Evolutionary conservation across 2,113 vertebrate genomes (phyloP).

Genomic region (Caracal caracal): DNA sequence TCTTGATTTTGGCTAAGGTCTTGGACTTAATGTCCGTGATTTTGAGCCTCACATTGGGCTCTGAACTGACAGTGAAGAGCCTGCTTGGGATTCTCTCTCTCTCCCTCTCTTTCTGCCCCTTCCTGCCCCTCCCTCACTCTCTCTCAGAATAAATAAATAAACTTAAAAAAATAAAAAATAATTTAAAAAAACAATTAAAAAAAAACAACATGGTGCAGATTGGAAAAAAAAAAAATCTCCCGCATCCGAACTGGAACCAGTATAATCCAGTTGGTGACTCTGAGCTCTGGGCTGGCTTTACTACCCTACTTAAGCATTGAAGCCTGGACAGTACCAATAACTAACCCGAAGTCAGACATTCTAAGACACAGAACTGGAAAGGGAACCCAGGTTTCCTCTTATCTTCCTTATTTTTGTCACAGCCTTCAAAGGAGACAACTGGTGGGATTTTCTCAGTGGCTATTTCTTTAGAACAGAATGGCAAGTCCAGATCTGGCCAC

Average conservation of each 20-base stretch:
- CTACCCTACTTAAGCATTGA: fast-evolving
- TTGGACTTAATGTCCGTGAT: too few relatives aligned
- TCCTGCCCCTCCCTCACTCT: too few relatives aligned
- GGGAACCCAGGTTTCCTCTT: background rate
- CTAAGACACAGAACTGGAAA: background rate
- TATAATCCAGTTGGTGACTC: background rate
- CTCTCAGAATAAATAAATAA: too few relatives aligned
- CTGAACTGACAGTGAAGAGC: too few relatives aligned
- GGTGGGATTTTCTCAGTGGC: background rate
- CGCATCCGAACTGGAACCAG: background rate
- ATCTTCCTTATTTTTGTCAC: background rate
- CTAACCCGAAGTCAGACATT: background rate
- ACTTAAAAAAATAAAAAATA: too few relatives aligned
- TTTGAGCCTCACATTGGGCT: too few relatives aligned
- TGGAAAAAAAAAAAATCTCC: too few relatives aligned
- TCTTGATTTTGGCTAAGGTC: too few relatives aligned
- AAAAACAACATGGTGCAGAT: background rate
- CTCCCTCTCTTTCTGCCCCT: too few relatives aligned
- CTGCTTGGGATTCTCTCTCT: too few relatives aligned
- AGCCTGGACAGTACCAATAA: background rate
- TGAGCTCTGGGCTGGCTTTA: background rate
- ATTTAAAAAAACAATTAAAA: too few relatives aligned
- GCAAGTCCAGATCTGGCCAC: background rate
- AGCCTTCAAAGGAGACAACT: background rate
- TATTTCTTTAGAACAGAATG: background rate